Base-by-base conservation (phyloP, 1,140 invertebrate genomes). In the Aphidius ervi region DNA sequence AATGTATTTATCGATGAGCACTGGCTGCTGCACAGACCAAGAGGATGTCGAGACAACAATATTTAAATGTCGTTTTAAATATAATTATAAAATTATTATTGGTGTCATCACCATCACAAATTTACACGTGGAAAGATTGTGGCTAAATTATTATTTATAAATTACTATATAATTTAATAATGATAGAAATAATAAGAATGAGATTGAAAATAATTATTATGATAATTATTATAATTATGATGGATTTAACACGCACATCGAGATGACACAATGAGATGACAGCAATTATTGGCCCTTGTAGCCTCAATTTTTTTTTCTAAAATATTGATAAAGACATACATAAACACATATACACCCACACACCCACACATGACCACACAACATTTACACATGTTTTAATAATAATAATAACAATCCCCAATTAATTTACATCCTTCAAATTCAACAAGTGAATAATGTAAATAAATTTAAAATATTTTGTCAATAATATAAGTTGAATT, bases 51-150 rank as follows among this genome's bases (percentile, higher is more conserved):
- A 79, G 72, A 31, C 23, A 31, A 31, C 23, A 31, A 31, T 31
- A 31, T 31, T 31, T 31, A 31, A 31, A 31, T 31, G 23, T 31
- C 23, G 16, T 16, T 16, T 16, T 16, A 16, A 16, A 16, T 16
- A 16, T 16, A 16, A 16, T 16, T 16, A 47, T 52, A 43, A 53
- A 47, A 48, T 40, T 60, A 53, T 60, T 5, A 43, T 43, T 10
- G 42, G 52, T n/a, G 6, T 39, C 54, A 52, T 50, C 41, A 63
- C 53, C 41, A 39, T 46, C 56, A 52, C 37, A 54, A 49, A 42
- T 57, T 56, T 72, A 68, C 61, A 67, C 72, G 48, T 80, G 76
- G 74, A 79, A 78, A 69, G 77, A 79, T 68, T 78, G 76, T 69
- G 76, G 77, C 64, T 78, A 80, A 70, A 56, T 45, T 47, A 45